Evolutionary conservation across 1,140 invertebrate species (phyloP).

Genomic region (Lepidurus apus): DNA sequence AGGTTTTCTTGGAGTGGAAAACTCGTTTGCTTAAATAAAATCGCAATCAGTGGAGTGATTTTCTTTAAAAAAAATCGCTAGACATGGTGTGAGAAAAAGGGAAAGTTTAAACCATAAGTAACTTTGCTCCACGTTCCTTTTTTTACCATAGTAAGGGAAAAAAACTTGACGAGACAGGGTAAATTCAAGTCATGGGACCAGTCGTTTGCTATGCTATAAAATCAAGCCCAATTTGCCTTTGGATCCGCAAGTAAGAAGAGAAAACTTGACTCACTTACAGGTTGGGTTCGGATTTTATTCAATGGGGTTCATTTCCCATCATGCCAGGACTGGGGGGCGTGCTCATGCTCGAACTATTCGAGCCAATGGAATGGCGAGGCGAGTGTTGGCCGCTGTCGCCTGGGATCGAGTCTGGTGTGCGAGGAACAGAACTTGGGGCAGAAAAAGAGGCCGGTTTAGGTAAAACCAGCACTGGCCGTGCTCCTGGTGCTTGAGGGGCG

Average conservation of each 20-base stretch:
- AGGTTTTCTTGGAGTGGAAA: not conserved
- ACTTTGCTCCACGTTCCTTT: not conserved
- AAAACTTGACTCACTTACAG: not conserved
- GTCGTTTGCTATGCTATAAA: no score
- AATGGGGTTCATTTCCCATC: not conserved
- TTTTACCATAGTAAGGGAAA: not conserved
- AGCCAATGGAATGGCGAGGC: constrained; percentile 69
- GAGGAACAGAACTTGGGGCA: constrained; percentile 13
- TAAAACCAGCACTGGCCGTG: constrained; percentile 34
- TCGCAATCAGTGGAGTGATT: not conserved
- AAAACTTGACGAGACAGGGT: not conserved
- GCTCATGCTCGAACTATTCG: constrained; percentile 72
- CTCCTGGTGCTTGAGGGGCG: constrained; percentile 38
- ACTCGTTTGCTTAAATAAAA: not conserved
- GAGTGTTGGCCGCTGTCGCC: constrained; percentile 44
- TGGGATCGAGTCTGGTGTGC: constrained; percentile 27
- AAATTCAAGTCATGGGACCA: not conserved
- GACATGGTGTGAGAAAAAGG: not conserved
- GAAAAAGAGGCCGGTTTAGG: not conserved
- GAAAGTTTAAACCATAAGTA: not conserved
- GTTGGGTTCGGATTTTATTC: not conserved
- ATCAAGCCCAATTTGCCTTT: no score
- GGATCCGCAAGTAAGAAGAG: not conserved
- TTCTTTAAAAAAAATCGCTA: not conserved
- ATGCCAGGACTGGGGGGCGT: constrained; percentile 63